Evolutionary conservation across 2,113 vertebrate species (phyloP), one percentile per base, ranked within the genome.

Genomic region (Siniperca knerii): DNA sequence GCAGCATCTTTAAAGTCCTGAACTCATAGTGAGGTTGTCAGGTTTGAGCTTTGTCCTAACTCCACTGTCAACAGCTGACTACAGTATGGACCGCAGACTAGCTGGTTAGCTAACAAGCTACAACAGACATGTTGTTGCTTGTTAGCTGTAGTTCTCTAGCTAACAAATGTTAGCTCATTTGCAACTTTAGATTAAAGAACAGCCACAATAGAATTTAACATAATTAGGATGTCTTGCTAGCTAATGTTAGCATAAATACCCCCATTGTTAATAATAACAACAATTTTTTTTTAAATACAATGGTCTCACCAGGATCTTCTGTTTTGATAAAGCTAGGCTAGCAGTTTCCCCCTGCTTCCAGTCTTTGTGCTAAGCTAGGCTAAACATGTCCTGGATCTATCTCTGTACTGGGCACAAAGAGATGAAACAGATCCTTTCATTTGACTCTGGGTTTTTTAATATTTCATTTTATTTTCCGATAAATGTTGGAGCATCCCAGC

Each of bases 401-500:
- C 40, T 48, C 13, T 29, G 42, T 4, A 50, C 48, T 50, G 48
- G 13, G 4, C 48, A 50, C 15, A 44, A 6, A 12, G 33, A 62
- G 7, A 35, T 62, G 7, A 62, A 62, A 18, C 15, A 8, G 25
- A 16, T 61, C n/a, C 1, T 44, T 2, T 16, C 46, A 48, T 48
- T 12, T 15, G 46, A 48, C 13, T 15, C 12, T 15, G 46, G 46
- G 40, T 29, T 8, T 44, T 44, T 44, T 44, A 44, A 44, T 9
- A 44, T 44, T 44, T 44, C 8, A 44, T 44, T 42, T 44, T 9
- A 44, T 58, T 13, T 65, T 37, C 10, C 0, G 35, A 40, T 40
- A 11, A 40, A 66, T 23, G 37, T 21, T 20, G 33, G 97, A 98
- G 90, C 15, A 13, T 58, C 11, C 1, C 55, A 11, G 7, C 33